Evolutionary conservation across 2,888 invertebrate genomes (phyloP), one percentile per base, ranked within the genome.

Genomic region (Brassicogethes aeneus): DNA sequence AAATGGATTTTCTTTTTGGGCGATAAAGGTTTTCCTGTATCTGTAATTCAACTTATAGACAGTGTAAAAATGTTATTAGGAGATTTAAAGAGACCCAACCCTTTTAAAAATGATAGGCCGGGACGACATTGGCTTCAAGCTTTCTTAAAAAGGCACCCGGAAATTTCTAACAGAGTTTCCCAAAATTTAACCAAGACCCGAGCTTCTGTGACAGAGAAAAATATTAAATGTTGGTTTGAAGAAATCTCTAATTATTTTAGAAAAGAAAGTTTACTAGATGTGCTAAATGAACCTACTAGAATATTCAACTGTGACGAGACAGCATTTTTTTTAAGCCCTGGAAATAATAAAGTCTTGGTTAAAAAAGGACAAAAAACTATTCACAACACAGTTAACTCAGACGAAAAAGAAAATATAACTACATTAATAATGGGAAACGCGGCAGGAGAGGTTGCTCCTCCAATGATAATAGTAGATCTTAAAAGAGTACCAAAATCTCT

Each of bases 291-390:
- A n/a, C n/a, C n/a, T n/a, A n/a, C n/a, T n/a, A n/a, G n/a, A n/a
- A 17, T 44, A 10, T 41, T 40, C 14, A 44, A 44, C 32, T 36
- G 35, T n/a, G 44, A 44, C 36, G 43, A 43, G 29, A 30, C 40
- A 14, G 29, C 37, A 7, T 44, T 41, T 17, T 37, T 41, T 14
- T 29, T 41, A 17, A 39, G 41, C 30, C 41, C 39, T 17, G 36
- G 39, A 44, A 17, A 30, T 16, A 39, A 36, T 12, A 40, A 40
- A 29, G 37, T 41, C 31, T 29, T 44, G 23, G 34, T 31, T 15
- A 32, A 41, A 14, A 36, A 36, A 34, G 39, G 39, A 16, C 23
- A 36, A 30, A 15, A 10, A 12, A 43, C 34, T 37, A 16, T 40
- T 14, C 40, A 40, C 31, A 38, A 37, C 13, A n/a, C 15, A 10